Evolutionary conservation across 2,888 invertebrate species (phyloP), one percentile per base, ranked within the genome.

Genomic region (Eurytoma adleriae): DNA sequence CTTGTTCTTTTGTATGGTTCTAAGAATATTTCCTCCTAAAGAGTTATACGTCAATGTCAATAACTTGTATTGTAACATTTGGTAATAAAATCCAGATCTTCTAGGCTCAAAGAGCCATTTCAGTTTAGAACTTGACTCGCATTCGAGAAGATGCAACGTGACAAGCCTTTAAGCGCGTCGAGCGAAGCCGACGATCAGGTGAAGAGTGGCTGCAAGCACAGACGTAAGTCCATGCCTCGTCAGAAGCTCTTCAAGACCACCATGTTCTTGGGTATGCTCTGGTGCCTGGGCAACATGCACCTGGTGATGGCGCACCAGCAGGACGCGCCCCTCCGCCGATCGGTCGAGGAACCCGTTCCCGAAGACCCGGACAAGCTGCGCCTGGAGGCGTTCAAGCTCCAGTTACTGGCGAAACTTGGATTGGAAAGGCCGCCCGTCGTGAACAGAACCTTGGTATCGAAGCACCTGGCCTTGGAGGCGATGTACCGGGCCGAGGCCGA

Each of bases 351-450:
- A 13, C 20, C 57, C 20, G 85, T 86, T 2, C 89, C 89, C 48
- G n/a, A n/a, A n/a, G 88, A 85, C 59, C 90, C 91, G 54, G 93
- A 94, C 85, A 91, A 91, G 79, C 90, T 94, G 56, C 89, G 96
- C 77, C 91, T 96, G 84, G 95, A 96, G 87, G 94, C 95, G 16
- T 95, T 96, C 86, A 95, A 95, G 88, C 93, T 93, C 82, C 95
- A 96, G 91, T 96, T 96, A 83, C 90, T 96, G 69, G 93, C 94
- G 64, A 96, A 96, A 88, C 92, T 96, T 83, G 95, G 95, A 7
- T 91, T 96, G 67, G 92, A 93, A 79, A 92, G 92, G 64, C 94
- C 94, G 85, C 95, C 95, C 54, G 95, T 95, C 87, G 93, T 96
- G 66, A 94, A 95, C 69, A 91, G 93, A 85, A 93, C 94, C 62